Percentiles rank a stretch among this genome's conserved stretches.
phyloP scores from a whole-genome alignment of 2,797 vertebrate genomes.

The Tokudaia muenninki region DNA sequence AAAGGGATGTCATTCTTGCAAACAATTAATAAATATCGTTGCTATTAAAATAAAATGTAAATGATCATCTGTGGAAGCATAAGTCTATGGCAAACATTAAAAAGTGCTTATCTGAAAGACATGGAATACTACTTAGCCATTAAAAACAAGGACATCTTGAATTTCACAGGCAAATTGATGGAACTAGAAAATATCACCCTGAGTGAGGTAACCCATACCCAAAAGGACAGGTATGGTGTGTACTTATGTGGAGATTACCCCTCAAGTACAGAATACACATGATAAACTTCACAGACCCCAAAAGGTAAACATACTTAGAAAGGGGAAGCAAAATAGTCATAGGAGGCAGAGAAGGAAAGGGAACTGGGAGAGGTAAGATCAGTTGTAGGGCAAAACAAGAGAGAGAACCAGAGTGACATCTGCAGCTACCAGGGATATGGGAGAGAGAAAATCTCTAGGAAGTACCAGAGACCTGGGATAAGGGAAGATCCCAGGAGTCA shows the following conservation, averaged over 20 bases:
- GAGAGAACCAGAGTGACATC: no score
- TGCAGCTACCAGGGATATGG: no score
- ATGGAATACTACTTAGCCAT: not conserved
- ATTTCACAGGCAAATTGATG: not conserved
- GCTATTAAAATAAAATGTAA: not conserved
- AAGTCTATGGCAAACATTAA: not conserved
- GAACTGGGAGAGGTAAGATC: no score
- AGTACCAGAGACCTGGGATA: no score
- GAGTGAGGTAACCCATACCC: not conserved
- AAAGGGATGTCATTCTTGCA: not conserved
- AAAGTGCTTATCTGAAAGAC: not conserved
- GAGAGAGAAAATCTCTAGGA: no score
- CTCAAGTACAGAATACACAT: no score
- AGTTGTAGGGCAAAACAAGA: no score
- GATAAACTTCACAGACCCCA: no score
- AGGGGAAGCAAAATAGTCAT: no score
- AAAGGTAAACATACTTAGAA: no score
- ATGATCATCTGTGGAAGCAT: not conserved
- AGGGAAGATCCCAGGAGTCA: not conserved
- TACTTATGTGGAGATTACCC: no score
- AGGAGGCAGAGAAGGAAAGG: no score
- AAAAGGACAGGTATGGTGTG: not conserved
- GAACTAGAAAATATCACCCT: not conserved
- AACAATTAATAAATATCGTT: not conserved
- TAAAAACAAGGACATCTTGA: not conserved